Evolutionary conservation across 2,113 vertebrate genomes (phyloP).

Genomic region (Colaptes auratus): DNA sequence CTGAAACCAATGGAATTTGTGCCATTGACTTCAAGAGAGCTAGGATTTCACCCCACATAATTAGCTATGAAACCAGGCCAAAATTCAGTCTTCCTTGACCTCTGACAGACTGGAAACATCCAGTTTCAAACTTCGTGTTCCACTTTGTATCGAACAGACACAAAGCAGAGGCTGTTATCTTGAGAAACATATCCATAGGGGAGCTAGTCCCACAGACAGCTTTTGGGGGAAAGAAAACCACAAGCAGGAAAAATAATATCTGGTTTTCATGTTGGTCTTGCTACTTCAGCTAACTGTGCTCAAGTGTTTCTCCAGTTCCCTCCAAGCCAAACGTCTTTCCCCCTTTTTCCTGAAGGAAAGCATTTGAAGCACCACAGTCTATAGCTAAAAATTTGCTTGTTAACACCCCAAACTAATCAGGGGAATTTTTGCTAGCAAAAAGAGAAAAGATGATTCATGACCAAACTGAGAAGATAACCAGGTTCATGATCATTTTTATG

Average conservation of each 20-base stretch:
- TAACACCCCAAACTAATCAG: background rate
- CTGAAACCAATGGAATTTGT: background rate
- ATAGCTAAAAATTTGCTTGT: background rate
- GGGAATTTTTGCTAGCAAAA: background rate
- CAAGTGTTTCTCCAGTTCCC: background rate
- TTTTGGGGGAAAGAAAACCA: background rate
- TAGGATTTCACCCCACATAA: background rate
- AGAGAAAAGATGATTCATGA: background rate
- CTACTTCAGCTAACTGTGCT: background rate
- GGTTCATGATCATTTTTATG: background rate
- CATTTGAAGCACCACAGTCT: background rate
- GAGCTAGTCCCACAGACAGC: background rate
- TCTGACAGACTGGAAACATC: background rate
- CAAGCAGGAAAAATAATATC: background rate
- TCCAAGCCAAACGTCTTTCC: background rate
- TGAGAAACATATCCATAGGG: background rate
- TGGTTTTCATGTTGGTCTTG: background rate
- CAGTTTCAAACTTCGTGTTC: background rate
- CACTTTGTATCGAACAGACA: background rate
- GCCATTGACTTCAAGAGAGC: background rate
- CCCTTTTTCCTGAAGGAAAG: background rate
- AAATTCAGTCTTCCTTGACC: slow-evolving; percentile 11
- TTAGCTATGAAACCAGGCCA: slow-evolving; percentile 4
- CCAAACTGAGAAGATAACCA: background rate
- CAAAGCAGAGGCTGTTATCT: background rate